Evolutionary conservation across 2,888 invertebrate genomes (phyloP).

Genomic region (Diarsia dahlii): DNA sequence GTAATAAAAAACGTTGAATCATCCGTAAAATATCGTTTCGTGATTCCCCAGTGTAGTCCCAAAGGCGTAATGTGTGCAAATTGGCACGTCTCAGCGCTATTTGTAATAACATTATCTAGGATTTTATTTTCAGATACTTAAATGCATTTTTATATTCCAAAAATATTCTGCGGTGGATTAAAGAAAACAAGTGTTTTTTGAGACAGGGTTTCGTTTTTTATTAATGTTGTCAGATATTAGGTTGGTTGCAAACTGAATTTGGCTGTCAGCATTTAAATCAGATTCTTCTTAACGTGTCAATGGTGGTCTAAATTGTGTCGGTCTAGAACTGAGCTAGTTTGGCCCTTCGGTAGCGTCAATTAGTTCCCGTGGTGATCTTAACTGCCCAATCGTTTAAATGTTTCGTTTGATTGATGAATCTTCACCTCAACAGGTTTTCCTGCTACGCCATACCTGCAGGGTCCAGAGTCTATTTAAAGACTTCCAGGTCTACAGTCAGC

Average conservation of each 20-base stretch:
- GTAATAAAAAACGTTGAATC: constrained; percentile 48
- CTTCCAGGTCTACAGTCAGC: no score
- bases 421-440: no score
- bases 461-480: no score
- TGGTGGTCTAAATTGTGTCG: no score
- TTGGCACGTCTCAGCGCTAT: constrained; percentile 59
- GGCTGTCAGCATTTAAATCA: no score
- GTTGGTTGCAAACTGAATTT: constrained; percentile 10
- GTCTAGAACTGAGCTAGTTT: no score
- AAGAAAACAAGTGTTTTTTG: constrained; percentile 56
- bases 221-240: constrained; percentile 41
- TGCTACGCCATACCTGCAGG: no score
- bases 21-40: constrained; percentile 35
- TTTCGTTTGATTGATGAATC: no score
- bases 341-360: no score
- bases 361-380: no score
- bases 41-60: constrained; percentile 34
- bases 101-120: constrained; percentile 54
- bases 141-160: constrained; percentile 59
- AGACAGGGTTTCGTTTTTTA: constrained; percentile 40
- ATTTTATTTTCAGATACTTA: constrained; percentile 61
- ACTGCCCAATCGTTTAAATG: no score
- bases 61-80: constrained; percentile 71
- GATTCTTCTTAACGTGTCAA: no score
- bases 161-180: constrained; percentile 53